Percentiles rank a stretch among this genome's conserved stretches.
Conservation (phyloP, 2,797 vertebrate genomes). For the Pelobates cultripes region DNA sequence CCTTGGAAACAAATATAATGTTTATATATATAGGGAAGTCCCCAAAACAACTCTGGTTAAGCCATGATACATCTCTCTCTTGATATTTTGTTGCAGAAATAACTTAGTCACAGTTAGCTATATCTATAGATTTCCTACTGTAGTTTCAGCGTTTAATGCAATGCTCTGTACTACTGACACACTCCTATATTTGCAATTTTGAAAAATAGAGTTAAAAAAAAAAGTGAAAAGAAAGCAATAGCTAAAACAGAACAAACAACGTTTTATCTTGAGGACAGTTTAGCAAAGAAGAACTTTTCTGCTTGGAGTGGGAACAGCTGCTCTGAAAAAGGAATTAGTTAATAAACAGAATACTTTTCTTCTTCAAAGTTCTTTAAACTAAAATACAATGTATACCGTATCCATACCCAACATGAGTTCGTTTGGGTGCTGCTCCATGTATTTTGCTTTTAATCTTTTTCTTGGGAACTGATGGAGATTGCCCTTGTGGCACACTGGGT, state of each 20-base stretch:
- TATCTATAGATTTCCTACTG: too few relatives aligned
- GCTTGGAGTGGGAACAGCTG: not conserved
- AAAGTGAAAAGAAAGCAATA: too few relatives aligned
- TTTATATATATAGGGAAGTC: too few relatives aligned
- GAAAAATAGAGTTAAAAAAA: too few relatives aligned
- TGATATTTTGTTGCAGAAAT: too few relatives aligned
- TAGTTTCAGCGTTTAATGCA: not conserved
- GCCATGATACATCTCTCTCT: too few relatives aligned
- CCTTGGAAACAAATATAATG: too few relatives aligned
- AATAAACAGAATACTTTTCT: not conserved
- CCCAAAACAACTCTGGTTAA: too few relatives aligned
- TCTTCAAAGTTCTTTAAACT: not conserved
- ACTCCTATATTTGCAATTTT: too few relatives aligned
- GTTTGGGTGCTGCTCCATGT: not conserved
- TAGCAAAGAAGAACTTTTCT: not conserved
- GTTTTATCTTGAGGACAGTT: not conserved
- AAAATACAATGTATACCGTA: not conserved
- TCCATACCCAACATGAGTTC: not conserved
- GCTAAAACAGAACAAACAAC: too few relatives aligned
- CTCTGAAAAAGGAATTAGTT: not conserved
- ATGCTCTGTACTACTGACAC: not conserved
- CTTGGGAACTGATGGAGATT: constrained; percentile 6
- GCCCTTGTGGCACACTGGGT: not conserved
- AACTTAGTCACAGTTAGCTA: too few relatives aligned
- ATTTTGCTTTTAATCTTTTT: not conserved